These are phyloP conservation scores for Nerophis ophidion DNA, from an alignment of 2,113 vertebrate genomes.

Conservation along the genomic window DNA sequence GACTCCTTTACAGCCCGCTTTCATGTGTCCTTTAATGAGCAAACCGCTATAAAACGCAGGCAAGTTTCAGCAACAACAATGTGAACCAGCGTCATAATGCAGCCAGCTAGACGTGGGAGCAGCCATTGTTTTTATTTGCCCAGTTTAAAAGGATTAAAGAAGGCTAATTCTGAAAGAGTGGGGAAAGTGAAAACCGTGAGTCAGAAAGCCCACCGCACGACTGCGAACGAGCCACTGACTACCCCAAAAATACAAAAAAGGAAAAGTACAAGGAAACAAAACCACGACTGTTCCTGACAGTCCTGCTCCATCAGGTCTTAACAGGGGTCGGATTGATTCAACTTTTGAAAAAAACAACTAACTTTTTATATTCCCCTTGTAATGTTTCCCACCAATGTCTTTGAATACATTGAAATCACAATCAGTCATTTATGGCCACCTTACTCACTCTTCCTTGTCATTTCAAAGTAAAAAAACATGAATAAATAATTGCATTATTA, in stretches of 20 bases:
- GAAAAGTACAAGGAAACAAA: constrained; percentile 49
- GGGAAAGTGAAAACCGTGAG: constrained; percentile 27
- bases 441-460: too few species aligned
- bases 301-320: too few species aligned
- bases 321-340: too few species aligned
- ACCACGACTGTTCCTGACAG: constrained; percentile 64
- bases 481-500: too few species aligned
- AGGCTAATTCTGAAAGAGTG: background rate
- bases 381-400: too few species aligned
- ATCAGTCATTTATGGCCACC: too few species aligned
- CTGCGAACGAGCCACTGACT: constrained; percentile 59
- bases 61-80: constrained; percentile 72
- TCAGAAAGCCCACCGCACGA: constrained; percentile 55
- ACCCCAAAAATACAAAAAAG: constrained; percentile 38
- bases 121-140: constrained; percentile 29
- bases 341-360: too few species aligned
- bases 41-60: constrained; percentile 72
- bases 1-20: constrained; percentile 69
- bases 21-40: constrained; percentile 76
- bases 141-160: background rate
- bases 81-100: constrained; percentile 64
- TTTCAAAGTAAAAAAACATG: too few species aligned
- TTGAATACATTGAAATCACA: too few species aligned
- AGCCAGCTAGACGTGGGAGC: constrained; percentile 23
- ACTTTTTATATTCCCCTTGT: too few species aligned